Base-by-base conservation (phyloP, 2,797 vertebrate species). In the Limosa lapponica region DNA sequence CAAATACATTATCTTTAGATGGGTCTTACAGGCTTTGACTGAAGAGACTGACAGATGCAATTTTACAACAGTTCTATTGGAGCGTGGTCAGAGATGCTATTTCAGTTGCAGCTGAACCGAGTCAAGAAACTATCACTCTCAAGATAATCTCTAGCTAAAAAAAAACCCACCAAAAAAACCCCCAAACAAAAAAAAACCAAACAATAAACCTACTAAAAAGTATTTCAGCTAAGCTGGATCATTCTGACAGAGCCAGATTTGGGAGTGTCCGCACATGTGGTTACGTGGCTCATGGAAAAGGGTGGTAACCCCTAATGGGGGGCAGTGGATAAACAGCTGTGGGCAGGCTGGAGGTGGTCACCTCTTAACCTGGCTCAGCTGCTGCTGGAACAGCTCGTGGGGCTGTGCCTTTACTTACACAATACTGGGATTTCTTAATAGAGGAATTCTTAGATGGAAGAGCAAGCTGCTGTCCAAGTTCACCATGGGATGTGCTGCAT, bases 221-320 rank as follows among this genome's bases (percentile, higher is more conserved):
- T 55, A 23, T 69, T 90, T 54, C 23, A 93, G 34, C 89, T 80
- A 71, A 84, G 48, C 86, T 93, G 81, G 90, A 93, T 90, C n/a
- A 5, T n/a, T 90, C 36, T 77, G 90, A 64, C 39, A 62, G 88
- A 62, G 95, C 83, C 95, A 94, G 87, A 95, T 79, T 49, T 96
- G 96, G 96, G 96, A 96, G 96, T 96, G 95, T 89, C 95, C 1
- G 0, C 93, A 94, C 93, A 96, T 96, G 93, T 84, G 91, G 95
- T 93, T 93, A 59, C 89, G 79, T 85, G 93, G 78, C 95, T 96
- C 84, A 94, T 95, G 75, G 95, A 94, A 84, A 95, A 96, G 95
- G 96, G 95, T 92, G 93, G 95, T 96, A 96, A 97, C 95, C 90
- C 93, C 93, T 90, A 57, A 37, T 89, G 92, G 95, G 95, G 96